phyloP scores from a whole-genome alignment of 2,113 vertebrate species.

The Nyctereutes procyonoides region DNA sequence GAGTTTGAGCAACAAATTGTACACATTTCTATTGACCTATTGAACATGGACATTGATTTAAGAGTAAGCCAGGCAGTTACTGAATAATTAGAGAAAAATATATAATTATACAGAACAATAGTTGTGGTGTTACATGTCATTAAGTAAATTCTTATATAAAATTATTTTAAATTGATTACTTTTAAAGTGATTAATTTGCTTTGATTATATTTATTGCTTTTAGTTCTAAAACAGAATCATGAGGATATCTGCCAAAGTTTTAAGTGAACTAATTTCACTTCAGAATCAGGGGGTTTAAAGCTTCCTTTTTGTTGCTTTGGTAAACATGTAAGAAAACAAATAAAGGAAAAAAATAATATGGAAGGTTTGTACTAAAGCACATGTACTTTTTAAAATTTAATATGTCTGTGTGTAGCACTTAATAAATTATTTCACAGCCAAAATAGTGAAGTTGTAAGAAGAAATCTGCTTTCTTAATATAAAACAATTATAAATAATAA shows the following conservation, averaged over 20 bases:
- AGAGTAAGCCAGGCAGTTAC: not conserved
- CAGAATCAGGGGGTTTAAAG: not conserved
- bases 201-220: constrained; percentile 8
- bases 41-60: not conserved
- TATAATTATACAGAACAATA: not conserved
- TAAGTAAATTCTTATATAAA: constrained; percentile 6
- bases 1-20: not conserved
- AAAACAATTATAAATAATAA: not conserved
- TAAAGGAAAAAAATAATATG: not conserved
- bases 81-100: constrained; percentile 35
- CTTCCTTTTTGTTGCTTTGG: not conserved
- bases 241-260: not conserved
- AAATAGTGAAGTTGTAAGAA: not conserved
- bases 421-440: not conserved
- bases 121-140: not conserved
- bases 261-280: constrained; percentile 51
- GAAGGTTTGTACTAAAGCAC: not conserved
- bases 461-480: not conserved
- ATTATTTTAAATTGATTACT: constrained; percentile 27
- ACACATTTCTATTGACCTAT: constrained; percentile 41
- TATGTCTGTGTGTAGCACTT: not conserved
- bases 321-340: not conserved
- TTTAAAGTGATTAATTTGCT: constrained; percentile 1
- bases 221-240: not conserved
- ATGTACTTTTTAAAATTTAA: not conserved